A percentile compares a stretch with the other conserved stretches of the same genome.
phyloP scores from a whole-genome alignment of 2,797 vertebrate genomes.

The Ctenopoma kingsleyae region DNA sequence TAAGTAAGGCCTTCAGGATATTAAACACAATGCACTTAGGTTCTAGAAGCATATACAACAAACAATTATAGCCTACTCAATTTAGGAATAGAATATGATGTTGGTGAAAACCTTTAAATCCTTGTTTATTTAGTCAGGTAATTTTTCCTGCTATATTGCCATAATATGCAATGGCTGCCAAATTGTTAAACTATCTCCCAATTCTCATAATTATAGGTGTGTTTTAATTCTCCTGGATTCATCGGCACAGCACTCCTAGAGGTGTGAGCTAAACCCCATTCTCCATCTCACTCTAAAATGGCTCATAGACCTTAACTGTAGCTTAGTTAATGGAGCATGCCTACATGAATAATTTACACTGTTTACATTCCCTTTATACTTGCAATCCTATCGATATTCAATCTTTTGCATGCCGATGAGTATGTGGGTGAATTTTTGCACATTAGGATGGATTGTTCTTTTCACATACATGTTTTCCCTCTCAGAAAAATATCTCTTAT shows the following conservation, averaged over 20 bases:
- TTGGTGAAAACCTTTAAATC: not conserved
- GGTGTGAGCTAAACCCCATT: slow-evolving; percentile 68
- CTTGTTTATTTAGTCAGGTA: not conserved
- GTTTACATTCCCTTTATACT: slow-evolving; percentile 77
- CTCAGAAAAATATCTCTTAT: slow-evolving; percentile 55
- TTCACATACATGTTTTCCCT: slow-evolving; percentile 52
- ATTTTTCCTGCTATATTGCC: slow-evolving; percentile 4
- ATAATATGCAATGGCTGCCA: slow-evolving; percentile 9
- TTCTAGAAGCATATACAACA: not conserved
- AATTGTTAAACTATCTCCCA: slow-evolving; percentile 15
- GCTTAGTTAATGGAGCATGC: slow-evolving; percentile 77
- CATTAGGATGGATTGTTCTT: slow-evolving; percentile 60
- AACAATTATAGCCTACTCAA: not conserved
- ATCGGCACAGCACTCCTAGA: slow-evolving; percentile 59
- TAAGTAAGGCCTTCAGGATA: slow-evolving; percentile 18
- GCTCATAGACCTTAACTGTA: slow-evolving; percentile 67
- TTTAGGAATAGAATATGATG: not conserved
- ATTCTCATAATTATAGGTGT: slow-evolving; percentile 57
- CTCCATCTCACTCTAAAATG: slow-evolving; percentile 66
- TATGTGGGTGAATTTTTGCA: slow-evolving; percentile 70
- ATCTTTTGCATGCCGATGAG: slow-evolving; percentile 64
- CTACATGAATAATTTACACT: slow-evolving; percentile 81
- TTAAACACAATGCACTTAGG: not conserved
- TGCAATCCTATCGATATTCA: slow-evolving; percentile 76
- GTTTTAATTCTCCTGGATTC: slow-evolving; percentile 58